These are phyloP conservation scores for Euproctis similis DNA, from an alignment of 2,888 invertebrate genomes.

Conservation along the genomic window DNA sequence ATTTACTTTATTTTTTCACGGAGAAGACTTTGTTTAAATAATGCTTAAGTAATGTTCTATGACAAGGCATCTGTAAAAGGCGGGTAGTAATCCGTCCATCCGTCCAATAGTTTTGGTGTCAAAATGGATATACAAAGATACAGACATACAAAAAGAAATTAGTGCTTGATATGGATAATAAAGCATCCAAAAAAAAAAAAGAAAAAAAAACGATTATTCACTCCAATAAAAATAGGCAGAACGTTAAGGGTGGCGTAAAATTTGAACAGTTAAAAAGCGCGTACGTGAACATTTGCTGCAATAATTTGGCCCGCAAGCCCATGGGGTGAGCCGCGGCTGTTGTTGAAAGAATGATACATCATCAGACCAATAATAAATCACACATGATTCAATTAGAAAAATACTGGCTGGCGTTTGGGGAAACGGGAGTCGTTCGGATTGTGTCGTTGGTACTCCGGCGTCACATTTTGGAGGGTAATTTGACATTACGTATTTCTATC, in stretches of 20 bases:
- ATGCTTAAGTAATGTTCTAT: too few relatives aligned
- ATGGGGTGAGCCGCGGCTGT: constrained; percentile 68
- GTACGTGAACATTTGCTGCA: constrained; percentile 69
- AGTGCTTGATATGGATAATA: too few relatives aligned
- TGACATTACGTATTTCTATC: constrained; percentile 64
- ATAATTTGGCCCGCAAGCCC: constrained; percentile 66
- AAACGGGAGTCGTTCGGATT: constrained; percentile 54
- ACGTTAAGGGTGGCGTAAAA: constrained; percentile 45
- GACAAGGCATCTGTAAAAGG: too few relatives aligned
- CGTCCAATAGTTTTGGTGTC: too few relatives aligned
- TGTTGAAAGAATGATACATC: constrained; percentile 75
- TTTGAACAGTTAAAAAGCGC: constrained; percentile 60
- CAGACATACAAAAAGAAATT: too few relatives aligned
- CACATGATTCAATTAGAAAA: constrained; percentile 75
- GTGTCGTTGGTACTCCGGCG: constrained; percentile 50
- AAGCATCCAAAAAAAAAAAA: constrained; percentile 43
- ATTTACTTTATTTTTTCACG: too few relatives aligned
- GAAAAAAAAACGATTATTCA: constrained; percentile 47
- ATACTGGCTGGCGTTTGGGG: constrained; percentile 48
- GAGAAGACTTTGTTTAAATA: too few relatives aligned
- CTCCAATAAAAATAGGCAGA: constrained; percentile 54
- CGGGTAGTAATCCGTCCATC: too few relatives aligned
- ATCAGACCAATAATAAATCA: constrained; percentile 75
- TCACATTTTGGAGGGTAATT: constrained; percentile 60
- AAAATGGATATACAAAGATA: too few relatives aligned